phyloP scores from a whole-genome alignment of 2,888 invertebrate genomes.

The Diaperis boleti region DNA sequence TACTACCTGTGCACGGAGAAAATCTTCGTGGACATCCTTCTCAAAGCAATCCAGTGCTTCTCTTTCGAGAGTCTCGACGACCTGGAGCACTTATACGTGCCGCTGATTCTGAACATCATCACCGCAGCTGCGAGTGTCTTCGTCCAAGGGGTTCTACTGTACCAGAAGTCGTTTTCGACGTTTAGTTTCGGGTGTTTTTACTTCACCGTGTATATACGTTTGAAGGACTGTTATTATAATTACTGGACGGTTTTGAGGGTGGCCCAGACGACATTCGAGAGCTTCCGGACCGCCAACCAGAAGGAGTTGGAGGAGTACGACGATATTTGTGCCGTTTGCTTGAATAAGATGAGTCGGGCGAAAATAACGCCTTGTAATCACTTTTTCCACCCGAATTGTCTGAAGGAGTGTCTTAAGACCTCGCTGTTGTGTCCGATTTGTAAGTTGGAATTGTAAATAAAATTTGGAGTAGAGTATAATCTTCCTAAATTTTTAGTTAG shows the following conservation, averaged over 20 bases:
- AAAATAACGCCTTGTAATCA: conserved; percentile 84
- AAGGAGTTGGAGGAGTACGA: conserved; percentile 77
- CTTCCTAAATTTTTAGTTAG: too few species aligned
- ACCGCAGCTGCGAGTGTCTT: conserved; percentile 64
- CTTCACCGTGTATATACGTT: conserved; percentile 60
- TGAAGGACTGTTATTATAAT: conserved; percentile 61
- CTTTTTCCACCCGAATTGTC: conserved; percentile 82
- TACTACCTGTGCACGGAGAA: conserved; percentile 81
- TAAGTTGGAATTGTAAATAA: conserved; percentile 64
- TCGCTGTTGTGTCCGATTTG: conserved; percentile 82
- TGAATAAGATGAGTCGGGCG: conserved; percentile 77
- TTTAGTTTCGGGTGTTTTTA: conserved; percentile 55
- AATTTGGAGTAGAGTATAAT: too few species aligned
- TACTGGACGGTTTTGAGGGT: conserved; percentile 56
- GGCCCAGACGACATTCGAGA: conserved; percentile 58
- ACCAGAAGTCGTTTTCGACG: background rate
- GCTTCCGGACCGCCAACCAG: conserved; percentile 69
- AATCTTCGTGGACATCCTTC: conserved; percentile 75
- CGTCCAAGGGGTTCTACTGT: conserved; percentile 15
- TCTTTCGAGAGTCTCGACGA: conserved; percentile 76
- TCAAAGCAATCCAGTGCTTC: conserved; percentile 70
- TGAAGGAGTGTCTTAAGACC: conserved; percentile 77
- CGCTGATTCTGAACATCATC: conserved; percentile 72
- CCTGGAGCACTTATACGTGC: conserved; percentile 77
- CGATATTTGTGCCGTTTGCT: conserved; percentile 84